These are phyloP conservation scores for Dipodomys merriami DNA, from an alignment of 2,113 vertebrate genomes.

Conservation along the genomic window DNA sequence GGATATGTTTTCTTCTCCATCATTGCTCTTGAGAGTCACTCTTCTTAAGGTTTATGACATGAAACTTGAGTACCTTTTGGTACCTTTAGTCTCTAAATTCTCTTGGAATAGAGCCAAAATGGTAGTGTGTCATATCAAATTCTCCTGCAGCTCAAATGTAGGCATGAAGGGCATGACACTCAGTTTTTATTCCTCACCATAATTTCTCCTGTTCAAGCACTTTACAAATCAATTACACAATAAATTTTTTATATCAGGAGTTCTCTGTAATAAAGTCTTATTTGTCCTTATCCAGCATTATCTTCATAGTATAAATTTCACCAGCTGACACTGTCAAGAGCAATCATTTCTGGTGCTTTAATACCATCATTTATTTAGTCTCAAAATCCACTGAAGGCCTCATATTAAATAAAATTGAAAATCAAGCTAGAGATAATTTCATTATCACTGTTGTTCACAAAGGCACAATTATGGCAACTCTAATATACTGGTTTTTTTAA, in stretches of 20 bases:
- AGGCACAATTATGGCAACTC: conserved; percentile 20
- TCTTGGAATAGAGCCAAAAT: conserved; percentile 39
- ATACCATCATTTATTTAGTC: conserved; percentile 40
- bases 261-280: conserved; percentile 32
- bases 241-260: conserved; percentile 4
- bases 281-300: conserved; percentile 44
- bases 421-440: conserved; percentile 50
- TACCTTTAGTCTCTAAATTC: conserved; percentile 58
- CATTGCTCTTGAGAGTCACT: conserved; percentile 58
- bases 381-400: conserved; percentile 60
- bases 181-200: neutral
- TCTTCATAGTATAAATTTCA: conserved; percentile 27
- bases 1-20: conserved; percentile 50
- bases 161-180: conserved; percentile 6
- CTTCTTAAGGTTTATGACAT: conserved; percentile 59
- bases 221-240: neutral
- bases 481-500: conserved; percentile 23
- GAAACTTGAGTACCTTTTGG: conserved; percentile 60
- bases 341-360: conserved; percentile 45
- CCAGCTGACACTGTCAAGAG: conserved; percentile 42
- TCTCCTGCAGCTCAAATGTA: conserved; percentile 46
- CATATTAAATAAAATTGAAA: conserved; percentile 59
- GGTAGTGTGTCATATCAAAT: conserved; percentile 18
- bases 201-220: conserved; percentile 50
- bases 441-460: conserved; percentile 10